Evolutionary conservation across 2,888 invertebrate species (phyloP), one percentile per base, ranked within the genome.

Genomic region (Rhogogaster chlorosoma): DNA sequence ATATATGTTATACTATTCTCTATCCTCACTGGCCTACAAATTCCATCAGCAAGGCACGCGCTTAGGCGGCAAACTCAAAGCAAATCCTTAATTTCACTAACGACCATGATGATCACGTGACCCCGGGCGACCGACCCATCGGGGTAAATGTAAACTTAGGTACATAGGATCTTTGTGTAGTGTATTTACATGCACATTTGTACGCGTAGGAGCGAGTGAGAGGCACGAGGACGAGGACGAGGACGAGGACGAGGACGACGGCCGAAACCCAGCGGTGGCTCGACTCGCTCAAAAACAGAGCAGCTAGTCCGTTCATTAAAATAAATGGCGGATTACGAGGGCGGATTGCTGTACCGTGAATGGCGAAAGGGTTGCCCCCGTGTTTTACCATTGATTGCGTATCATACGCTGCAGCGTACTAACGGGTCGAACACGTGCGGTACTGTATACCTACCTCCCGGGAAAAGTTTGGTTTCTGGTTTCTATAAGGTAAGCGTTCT

Each of bases 301-400:
- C 80, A 42, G 38, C 80, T 29, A 88, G 87, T 88, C 87, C 86
- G 87, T 89, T 90, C 89, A 89, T 90, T 90, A 90, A 89, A 89
- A 89, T 85, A 89, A 89, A 90, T 88, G 88, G 87, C 84, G 87
- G 85, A 83, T 86, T 87, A 84, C 15, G 75, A 29, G 82, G 67
- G 85, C 3, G 49, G 36, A 61, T 18, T 77, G n/a, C 38, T 64
- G 80, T 61, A 80, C 61, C 80, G 67, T 70, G 70, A 83, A 83
- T 67, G 45, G 83, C 26, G 75, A 15, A 80, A 80, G 75, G 85
- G 71, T 83, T 75, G 75, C 75, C 71, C 75, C 83, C 83, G 29
- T 87, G 87, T 88, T 89, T 89, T 87, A 88, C 88, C 90, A 89
- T 90, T 89, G 90, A 90, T 91, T 89, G 88, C 88, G 86, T 87